Base-by-base conservation (phyloP, 2,797 vertebrate genomes). In the Peromyscus attwateri region DNA sequence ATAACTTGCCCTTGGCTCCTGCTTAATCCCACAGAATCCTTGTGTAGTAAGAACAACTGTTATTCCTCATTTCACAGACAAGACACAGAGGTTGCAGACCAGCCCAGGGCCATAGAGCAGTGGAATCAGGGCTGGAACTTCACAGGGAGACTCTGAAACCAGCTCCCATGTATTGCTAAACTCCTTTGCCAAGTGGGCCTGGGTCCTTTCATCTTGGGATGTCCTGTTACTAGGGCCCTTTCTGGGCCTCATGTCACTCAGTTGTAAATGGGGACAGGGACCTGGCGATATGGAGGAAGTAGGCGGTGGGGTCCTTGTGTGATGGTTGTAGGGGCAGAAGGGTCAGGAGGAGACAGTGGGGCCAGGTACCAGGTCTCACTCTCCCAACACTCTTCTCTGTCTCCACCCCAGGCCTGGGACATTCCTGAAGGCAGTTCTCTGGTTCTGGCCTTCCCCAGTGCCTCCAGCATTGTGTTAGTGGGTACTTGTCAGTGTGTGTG, bases 11-110 rank as follows among this genome's bases (percentile, higher is more conserved):
- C 37, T 37, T 73, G 75, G 66, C 64, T n/a, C n/a, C 81, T 2
- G 0, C 34, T 60, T 49, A 70, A 71, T n/a, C 57, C 82, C 60
- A 40, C 34, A 21, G 29, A 94, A 83, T 81, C 87, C 49, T 71
- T 37, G 55, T 11, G 75, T 37, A 9, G 23, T 5, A 14, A 75
- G 43, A 46, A 60, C 62, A 40, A 3, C n/a, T 73, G 21, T 16
- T 46, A 43, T 31, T 81, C 52, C 31, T 46, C 46, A 31, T 46
- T 34, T 83, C 27, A 16, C 37, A 62, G 87, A 68, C 31, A 11
- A 82, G 93, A 29, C 89, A 92, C 92, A 91, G 92, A 95, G 77
- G 83, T 77, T 55, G 34, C 46, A 23, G 60, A 40, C 19, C 31
- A 75, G 93, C 89, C 49, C 21, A 3, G 34, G 68, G 57, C 66